phyloP scores from a whole-genome alignment of 53 echinoderm and acorn worm species.

The Paelopatides confundens region DNA sequence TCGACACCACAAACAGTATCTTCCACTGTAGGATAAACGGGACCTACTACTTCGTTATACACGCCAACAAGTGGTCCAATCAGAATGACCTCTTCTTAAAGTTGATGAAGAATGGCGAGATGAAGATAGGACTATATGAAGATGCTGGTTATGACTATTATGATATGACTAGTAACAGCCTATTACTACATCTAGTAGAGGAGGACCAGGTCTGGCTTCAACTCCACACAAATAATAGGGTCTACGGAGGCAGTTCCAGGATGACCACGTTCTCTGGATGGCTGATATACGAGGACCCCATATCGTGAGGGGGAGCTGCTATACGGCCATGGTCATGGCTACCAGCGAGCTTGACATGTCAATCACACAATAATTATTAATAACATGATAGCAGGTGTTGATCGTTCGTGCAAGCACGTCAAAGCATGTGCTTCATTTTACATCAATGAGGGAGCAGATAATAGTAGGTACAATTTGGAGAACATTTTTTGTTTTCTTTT shows the following conservation, averaged over 20 bases:
- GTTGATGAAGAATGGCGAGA: slow-evolving; percentile 82
- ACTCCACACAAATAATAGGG: slow-evolving; percentile 87
- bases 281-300: slow-evolving; percentile 76
- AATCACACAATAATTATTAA: too few species aligned
- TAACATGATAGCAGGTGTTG: too few species aligned
- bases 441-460: too few species aligned
- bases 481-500: too few species aligned
- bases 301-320: too few species aligned
- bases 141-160: slow-evolving; percentile 93
- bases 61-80: slow-evolving; percentile 93
- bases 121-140: slow-evolving; percentile 83
- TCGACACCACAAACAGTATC: slow-evolving; percentile 74
- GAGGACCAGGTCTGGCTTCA: slow-evolving; percentile 89
- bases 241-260: slow-evolving; percentile 83
- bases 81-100: slow-evolving; percentile 83
- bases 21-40: slow-evolving; percentile 90
- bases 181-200: slow-evolving; percentile 71
- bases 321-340: too few species aligned
- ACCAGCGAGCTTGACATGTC: too few species aligned
- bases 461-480: too few species aligned
- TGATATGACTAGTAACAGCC: slow-evolving; percentile 85
- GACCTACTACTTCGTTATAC: slow-evolving; percentile 92
- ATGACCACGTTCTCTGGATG: slow-evolving; percentile 95
- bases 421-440: too few species aligned
- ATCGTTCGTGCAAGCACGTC: too few species aligned